phyloP scores from a whole-genome alignment of 1,140 invertebrate genomes.

The Diploscapter pachys region DNA sequence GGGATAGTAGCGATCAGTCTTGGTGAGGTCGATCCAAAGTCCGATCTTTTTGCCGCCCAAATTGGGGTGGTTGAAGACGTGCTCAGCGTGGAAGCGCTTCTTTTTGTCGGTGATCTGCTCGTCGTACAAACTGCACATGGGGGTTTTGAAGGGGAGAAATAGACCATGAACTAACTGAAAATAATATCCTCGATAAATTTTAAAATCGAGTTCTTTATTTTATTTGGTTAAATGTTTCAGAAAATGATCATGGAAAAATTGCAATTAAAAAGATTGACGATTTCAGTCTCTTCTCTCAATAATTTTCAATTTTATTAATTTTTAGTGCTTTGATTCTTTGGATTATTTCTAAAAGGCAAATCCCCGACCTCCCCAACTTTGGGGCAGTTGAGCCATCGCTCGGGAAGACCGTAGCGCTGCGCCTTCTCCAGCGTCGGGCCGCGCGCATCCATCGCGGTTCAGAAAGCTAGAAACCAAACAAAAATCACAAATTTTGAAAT shows the following conservation, averaged over 20 bases:
- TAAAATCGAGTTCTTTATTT: slow-evolving; percentile 8
- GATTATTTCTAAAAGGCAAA: slow-evolving; percentile 6
- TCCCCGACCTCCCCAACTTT: slow-evolving; percentile 48
- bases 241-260: not conserved
- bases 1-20: slow-evolving; percentile 87
- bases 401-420: slow-evolving; percentile 43
- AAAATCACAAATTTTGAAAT: too few relatives aligned
- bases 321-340: not conserved
- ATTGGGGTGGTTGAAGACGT: slow-evolving; percentile 31
- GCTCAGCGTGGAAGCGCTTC: slow-evolving; percentile 45
- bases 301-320: not conserved
- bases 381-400: slow-evolving; percentile 55
- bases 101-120: slow-evolving; percentile 42
- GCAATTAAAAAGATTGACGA: not conserved
- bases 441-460: slow-evolving; percentile 11
- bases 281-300: not conserved
- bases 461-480: too few relatives aligned
- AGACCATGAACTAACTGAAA: slow-evolving; percentile 43
- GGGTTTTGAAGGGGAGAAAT: slow-evolving; percentile 58
- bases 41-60: slow-evolving; percentile 71
- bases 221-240: not conserved
- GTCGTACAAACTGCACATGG: slow-evolving; percentile 50
- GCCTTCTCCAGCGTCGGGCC: slow-evolving; percentile 39
- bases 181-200: not conserved
- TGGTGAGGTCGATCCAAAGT: slow-evolving; percentile 92